These are phyloP conservation scores for Pseudorectes ferrugineus DNA, from an alignment of 2,113 vertebrate species.

Conservation along the genomic window DNA sequence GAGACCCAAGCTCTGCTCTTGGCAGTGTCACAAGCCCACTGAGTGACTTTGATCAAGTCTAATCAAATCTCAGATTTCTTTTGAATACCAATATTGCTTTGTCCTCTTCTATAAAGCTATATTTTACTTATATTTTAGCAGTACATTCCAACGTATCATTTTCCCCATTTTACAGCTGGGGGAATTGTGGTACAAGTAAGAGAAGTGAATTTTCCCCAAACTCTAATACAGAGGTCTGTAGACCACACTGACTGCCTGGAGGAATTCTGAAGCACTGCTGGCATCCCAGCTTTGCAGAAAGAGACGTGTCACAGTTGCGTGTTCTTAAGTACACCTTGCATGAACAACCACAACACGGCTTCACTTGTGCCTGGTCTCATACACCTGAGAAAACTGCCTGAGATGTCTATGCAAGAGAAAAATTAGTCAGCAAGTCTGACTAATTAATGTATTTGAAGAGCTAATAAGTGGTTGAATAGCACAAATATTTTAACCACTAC, in stretches of 20 bases:
- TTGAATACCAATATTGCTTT: background rate
- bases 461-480: background rate
- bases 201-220: background rate
- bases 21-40: background rate
- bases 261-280: background rate
- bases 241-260: background rate
- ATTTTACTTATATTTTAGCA: background rate
- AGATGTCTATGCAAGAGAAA: background rate
- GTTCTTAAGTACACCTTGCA: background rate
- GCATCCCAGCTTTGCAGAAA: background rate
- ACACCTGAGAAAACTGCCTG: background rate
- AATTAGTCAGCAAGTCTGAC: background rate
- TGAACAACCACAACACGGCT: background rate
- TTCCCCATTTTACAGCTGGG: background rate
- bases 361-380: background rate
- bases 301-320: accelerated
- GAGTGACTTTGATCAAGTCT: background rate
- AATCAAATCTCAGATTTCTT: background rate
- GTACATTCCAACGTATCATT: background rate
- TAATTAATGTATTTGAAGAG: background rate
- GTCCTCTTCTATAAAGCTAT: background rate
- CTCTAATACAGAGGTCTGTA: background rate
- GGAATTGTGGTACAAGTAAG: background rate
- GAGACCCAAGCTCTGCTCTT: background rate
- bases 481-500: background rate